A percentile compares a stretch with the other conserved stretches of the same genome.
phyloP scores from a whole-genome alignment of 2,888 invertebrate genomes.

The Corbicula japonica region DNA sequence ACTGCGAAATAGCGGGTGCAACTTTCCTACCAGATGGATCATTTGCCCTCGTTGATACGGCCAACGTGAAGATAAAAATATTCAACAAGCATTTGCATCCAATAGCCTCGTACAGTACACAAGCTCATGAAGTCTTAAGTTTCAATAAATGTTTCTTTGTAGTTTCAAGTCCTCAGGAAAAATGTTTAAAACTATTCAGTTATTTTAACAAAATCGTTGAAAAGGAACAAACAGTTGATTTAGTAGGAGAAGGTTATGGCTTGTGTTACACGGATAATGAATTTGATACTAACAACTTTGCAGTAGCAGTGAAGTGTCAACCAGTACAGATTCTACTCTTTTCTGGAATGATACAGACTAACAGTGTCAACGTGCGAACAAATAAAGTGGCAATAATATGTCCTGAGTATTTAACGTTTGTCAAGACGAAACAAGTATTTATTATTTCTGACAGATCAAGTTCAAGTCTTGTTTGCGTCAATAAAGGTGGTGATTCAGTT shows the following conservation, averaged over 20 bases:
- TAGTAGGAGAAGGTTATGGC: slow-evolving; percentile 52
- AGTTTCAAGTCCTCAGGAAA: slow-evolving; percentile 42
- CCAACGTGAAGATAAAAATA: slow-evolving; percentile 47
- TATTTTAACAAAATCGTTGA: slow-evolving; percentile 27
- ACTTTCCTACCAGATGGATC: slow-evolving; percentile 38
- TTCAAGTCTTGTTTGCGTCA: slow-evolving; percentile 41
- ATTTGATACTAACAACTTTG: slow-evolving; percentile 15
- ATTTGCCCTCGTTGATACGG: slow-evolving; percentile 42
- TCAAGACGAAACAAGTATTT: slow-evolving; percentile 7
- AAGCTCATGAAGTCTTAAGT: slow-evolving; percentile 43
- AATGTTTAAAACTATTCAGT: slow-evolving; percentile 34
- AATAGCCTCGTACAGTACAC: background rate
- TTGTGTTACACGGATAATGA: slow-evolving; percentile 23
- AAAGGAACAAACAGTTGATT: slow-evolving; percentile 14
- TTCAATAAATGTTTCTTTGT: slow-evolving; percentile 40
- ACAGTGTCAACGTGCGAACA: slow-evolving; percentile 1
- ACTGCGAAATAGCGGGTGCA: slow-evolving; percentile 42
- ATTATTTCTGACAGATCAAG: slow-evolving; percentile 36
- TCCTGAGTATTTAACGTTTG: slow-evolving; percentile 40
- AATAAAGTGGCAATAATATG: slow-evolving; percentile 28
- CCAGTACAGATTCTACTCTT: slow-evolving; percentile 21
- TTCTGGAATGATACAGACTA: background rate
- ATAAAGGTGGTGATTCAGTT: slow-evolving; percentile 24
- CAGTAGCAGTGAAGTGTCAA: slow-evolving; percentile 11
- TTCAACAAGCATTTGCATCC: slow-evolving; percentile 42